Evolutionary conservation across 1,140 invertebrate species (phyloP).

Genomic region (Sarcophaga peregrina): DNA sequence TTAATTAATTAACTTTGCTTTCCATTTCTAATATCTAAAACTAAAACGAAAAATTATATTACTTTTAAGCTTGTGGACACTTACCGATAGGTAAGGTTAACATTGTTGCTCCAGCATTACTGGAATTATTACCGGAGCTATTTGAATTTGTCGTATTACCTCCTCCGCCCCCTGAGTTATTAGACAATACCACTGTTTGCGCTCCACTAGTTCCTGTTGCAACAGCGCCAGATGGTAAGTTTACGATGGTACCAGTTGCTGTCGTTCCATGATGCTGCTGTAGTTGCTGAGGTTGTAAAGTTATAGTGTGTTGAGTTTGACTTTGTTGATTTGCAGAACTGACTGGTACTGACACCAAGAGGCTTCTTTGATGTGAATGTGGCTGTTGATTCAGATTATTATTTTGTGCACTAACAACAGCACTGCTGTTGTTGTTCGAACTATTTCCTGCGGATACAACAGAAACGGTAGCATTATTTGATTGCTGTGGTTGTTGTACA

Average conservation of each 20-base stretch:
- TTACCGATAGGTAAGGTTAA: constrained; percentile 73
- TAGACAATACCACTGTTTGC: constrained; percentile 73
- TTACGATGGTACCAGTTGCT: constrained; percentile 60
- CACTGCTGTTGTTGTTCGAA: constrained; percentile 38
- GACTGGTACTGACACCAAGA: constrained; percentile 67
- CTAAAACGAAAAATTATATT: background rate
- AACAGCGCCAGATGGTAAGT: constrained; percentile 51
- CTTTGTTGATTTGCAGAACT: constrained; percentile 58
- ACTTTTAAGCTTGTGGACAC: constrained; percentile 52
- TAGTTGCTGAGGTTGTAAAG: constrained; percentile 42
- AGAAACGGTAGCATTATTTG: constrained; percentile 36
- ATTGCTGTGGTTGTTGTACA: constrained; percentile 63
- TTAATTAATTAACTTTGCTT: no score
- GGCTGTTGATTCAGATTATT: constrained; percentile 47
- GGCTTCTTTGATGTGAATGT: constrained; percentile 55
- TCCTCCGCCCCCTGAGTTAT: constrained; percentile 54
- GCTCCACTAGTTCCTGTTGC: constrained; percentile 66
- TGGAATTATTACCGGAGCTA: constrained; percentile 36
- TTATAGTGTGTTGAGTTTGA: constrained; percentile 44
- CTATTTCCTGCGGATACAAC: constrained; percentile 32
- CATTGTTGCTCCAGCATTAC: constrained; percentile 61
- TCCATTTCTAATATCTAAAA: no score
- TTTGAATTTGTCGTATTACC: constrained; percentile 48
- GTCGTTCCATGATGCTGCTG: constrained; percentile 53
- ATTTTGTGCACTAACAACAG: constrained; percentile 49